Evolutionary conservation across 2,888 invertebrate genomes (phyloP).

Genomic region (Andrena haemorrhoa): DNA sequence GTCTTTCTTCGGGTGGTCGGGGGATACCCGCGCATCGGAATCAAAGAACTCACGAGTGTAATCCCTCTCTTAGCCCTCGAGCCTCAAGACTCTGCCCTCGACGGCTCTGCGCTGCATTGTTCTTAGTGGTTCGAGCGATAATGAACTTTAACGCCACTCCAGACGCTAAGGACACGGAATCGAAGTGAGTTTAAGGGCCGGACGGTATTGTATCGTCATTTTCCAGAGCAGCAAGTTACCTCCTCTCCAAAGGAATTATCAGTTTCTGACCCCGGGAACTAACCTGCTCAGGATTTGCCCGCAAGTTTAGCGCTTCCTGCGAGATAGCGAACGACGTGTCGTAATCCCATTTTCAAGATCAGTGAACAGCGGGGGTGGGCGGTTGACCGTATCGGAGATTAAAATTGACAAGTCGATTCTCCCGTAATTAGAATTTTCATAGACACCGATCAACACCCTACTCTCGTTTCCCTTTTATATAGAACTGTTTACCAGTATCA

Average conservation of each 20-base stretch:
- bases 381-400: background rate
- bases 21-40: too few relatives aligned
- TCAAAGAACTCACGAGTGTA: too few relatives aligned
- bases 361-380: background rate
- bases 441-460: too few relatives aligned
- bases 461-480: too few relatives aligned
- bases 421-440: background rate
- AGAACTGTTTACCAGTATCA: too few relatives aligned
- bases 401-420: background rate
- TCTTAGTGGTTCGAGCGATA: background rate
- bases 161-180: background rate
- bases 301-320: constrained; percentile 7
- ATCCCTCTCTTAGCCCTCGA: too few relatives aligned
- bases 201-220: constrained; percentile 12
- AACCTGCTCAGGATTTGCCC: constrained; percentile 34
- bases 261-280: constrained; percentile 17
- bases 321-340: constrained; percentile 7
- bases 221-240: constrained; percentile 39
- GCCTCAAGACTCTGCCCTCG: too few relatives aligned
- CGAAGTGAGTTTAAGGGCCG: constrained; percentile 9
- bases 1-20: too few relatives aligned
- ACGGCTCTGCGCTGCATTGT: too few relatives aligned
- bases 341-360: constrained; percentile 8
- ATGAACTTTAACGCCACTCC: background rate
- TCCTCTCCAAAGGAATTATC: constrained; percentile 41